A percentile compares a stretch with the other conserved stretches of the same genome.
phyloP scores from a whole-genome alignment of 2,797 vertebrate genomes.

The Chelon labrosus region DNA sequence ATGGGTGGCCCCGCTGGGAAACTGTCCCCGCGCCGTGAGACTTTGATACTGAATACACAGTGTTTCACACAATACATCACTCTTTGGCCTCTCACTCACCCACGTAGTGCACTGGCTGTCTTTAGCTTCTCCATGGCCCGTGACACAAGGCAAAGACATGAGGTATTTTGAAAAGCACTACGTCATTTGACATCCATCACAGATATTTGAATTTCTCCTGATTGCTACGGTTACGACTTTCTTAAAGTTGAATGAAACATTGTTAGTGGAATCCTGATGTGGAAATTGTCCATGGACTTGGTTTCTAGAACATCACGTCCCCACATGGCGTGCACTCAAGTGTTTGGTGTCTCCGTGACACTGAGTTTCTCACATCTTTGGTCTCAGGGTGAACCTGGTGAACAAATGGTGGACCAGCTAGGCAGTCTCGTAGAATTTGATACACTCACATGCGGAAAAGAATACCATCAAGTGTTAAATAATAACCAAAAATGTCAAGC shows the following conservation, averaged over 20 bases:
- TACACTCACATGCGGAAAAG: constrained; percentile 13
- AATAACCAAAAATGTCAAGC: constrained; percentile 51
- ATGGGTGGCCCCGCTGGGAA: constrained; percentile 67
- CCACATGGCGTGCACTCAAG: constrained; percentile 7
- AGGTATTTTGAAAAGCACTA: constrained; percentile 39
- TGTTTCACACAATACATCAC: constrained; percentile 65
- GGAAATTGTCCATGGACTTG: neutral
- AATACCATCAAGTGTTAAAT: constrained; percentile 45
- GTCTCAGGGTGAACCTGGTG: constrained; percentile 6
- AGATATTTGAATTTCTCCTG: constrained; percentile 49
- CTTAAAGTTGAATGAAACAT: constrained; percentile 33
- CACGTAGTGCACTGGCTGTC: constrained; percentile 34
- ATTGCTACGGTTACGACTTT: constrained; percentile 31
- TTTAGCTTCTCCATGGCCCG: constrained; percentile 57
- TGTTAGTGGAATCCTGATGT: neutral
- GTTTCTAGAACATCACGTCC: constrained; percentile 6
- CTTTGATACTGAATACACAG: constrained; percentile 64
- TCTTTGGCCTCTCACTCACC: constrained; percentile 69
- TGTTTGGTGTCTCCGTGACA: neutral
- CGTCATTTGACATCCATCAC: constrained; percentile 59
- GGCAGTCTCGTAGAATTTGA: constrained; percentile 21
- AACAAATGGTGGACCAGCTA: neutral
- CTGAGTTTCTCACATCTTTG: constrained; percentile 6
- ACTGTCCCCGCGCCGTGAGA: constrained; percentile 38
- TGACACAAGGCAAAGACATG: constrained; percentile 59